Conservation (phyloP, 2,888 invertebrate genomes). For the Auanema freiburgensis region DNA sequence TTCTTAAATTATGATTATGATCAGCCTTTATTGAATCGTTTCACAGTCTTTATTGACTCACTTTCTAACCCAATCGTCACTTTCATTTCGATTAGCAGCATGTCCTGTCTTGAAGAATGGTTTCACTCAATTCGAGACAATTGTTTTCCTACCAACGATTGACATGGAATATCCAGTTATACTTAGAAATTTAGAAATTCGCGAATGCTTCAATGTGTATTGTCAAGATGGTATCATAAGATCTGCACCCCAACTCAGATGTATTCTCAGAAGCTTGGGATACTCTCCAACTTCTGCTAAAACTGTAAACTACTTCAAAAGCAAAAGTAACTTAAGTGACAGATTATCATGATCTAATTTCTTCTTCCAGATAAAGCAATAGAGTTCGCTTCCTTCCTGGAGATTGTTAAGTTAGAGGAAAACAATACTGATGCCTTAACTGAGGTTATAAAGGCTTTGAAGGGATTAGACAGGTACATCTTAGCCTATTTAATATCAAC, state of each 20-base stretch:
- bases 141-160: background rate
- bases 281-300: slow-evolving; percentile 37
- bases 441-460: slow-evolving; percentile 42
- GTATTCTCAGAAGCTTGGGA: slow-evolving; percentile 39
- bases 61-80: slow-evolving; percentile 7
- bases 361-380: slow-evolving; percentile 33
- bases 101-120: background rate
- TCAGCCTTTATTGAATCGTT: background rate
- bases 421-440: slow-evolving; percentile 35
- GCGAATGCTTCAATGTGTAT: slow-evolving; percentile 46
- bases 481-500: background rate
- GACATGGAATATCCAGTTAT: too few relatives aligned
- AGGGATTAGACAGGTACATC: slow-evolving; percentile 32
- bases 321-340: slow-evolving; percentile 10
- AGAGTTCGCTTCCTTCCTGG: slow-evolving; percentile 38
- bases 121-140: background rate
- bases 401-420: slow-evolving; percentile 39
- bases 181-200: slow-evolving; percentile 35
- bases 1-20: background rate
- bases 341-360: too few relatives aligned
- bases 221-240: slow-evolving; percentile 26
- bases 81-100: background rate
- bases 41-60: background rate
- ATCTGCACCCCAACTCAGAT: slow-evolving; percentile 35
- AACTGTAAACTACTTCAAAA: slow-evolving; percentile 32